Conservation (phyloP, 2,113 vertebrate species). For the Pelecanoides urinatrix region DNA sequence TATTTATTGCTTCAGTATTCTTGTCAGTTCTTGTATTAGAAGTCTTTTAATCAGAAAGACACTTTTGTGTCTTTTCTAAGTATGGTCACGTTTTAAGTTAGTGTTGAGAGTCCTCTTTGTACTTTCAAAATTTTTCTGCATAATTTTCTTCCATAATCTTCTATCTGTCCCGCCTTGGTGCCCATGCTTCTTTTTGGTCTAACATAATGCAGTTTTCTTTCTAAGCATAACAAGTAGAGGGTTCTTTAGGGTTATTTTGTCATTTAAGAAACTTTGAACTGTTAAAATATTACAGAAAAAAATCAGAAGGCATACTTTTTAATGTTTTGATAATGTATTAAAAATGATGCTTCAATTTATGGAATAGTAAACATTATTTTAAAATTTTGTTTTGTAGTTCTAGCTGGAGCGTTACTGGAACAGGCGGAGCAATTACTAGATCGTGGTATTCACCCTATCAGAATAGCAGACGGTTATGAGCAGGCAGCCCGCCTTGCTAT, state of each 20-base stretch:
- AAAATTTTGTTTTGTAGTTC: slow-evolving; percentile 69
- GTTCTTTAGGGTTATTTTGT: background rate
- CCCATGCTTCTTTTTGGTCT: background rate
- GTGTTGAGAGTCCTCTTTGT: background rate
- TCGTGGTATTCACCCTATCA: slow-evolving; percentile 94
- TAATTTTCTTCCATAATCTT: background rate
- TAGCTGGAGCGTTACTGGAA: slow-evolving; percentile 92
- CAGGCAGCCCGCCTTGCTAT: slow-evolving; percentile 90
- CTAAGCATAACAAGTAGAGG: background rate
- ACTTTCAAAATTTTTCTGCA: fast-evolving
- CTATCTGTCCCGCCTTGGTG: fast-evolving
- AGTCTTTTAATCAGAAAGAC: background rate
- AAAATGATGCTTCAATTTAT: background rate
- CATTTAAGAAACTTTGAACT: background rate
- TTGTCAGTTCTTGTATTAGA: background rate
- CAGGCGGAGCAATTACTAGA: slow-evolving; percentile 94
- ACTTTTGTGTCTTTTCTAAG: background rate
- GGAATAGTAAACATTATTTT: background rate
- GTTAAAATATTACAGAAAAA: background rate
- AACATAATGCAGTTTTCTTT: background rate
- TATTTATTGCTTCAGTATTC: background rate
- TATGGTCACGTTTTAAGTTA: background rate
- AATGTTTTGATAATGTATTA: background rate
- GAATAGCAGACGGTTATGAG: slow-evolving; percentile 94
- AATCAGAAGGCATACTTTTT: fast-evolving